Conservation (phyloP, 2,113 vertebrate species). For the Lynx canadensis region DNA sequence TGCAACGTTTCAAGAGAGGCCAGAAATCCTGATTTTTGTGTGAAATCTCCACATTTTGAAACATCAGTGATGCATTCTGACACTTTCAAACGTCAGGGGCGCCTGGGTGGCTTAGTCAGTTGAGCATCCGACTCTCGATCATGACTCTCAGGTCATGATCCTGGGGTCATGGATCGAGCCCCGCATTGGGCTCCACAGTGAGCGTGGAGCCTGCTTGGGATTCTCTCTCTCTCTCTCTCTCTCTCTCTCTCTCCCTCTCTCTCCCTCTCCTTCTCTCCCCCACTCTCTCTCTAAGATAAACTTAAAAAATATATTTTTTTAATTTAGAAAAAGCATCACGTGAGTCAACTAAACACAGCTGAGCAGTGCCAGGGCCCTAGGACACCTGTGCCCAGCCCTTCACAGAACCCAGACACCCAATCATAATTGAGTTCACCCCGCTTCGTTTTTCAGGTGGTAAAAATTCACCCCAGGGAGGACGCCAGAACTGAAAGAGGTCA, state of each 20-base stretch:
- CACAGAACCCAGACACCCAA: background rate
- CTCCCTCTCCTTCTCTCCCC: too few species aligned
- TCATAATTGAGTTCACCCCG: fast-evolving
- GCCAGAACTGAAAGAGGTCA: background rate
- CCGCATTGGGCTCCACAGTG: too few species aligned
- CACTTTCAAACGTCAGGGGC: background rate
- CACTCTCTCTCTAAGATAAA: too few species aligned
- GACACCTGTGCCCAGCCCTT: background rate
- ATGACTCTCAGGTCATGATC: too few species aligned
- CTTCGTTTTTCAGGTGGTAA: background rate
- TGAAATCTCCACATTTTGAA: background rate
- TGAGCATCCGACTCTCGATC: too few species aligned
- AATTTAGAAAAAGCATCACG: background rate
- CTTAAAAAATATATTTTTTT: too few species aligned
- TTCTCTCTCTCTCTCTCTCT: too few species aligned
- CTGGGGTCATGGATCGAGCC: too few species aligned
- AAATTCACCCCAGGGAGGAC: background rate
- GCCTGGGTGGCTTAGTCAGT: too few species aligned
- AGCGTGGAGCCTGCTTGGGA: too few species aligned
- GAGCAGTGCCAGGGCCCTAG: fast-evolving
- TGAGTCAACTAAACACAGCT: too few species aligned
- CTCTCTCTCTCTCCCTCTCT: too few species aligned
- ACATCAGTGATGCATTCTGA: background rate
- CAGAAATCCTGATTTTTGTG: background rate
- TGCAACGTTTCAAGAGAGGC: background rate